phyloP scores from a whole-genome alignment of 2,113 vertebrate genomes.

The Electrona antarctica region DNA sequence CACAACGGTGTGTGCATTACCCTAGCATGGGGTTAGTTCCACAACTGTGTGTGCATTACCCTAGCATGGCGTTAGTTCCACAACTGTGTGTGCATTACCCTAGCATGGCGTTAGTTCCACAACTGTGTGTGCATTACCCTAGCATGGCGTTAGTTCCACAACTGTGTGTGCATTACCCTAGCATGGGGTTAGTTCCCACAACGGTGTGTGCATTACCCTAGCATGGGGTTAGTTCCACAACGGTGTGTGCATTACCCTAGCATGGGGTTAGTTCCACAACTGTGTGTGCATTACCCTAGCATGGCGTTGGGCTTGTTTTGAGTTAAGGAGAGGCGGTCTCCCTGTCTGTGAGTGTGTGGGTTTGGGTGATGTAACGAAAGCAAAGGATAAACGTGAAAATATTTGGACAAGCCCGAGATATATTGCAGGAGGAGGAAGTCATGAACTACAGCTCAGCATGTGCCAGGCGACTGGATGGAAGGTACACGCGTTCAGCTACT shows the following conservation, averaged over 20 bases:
- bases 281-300: neutral
- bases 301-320: slow-evolving; percentile 4
- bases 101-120: too few species aligned
- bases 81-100: neutral
- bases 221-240: too few species aligned
- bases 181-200: too few species aligned
- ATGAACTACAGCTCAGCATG: slow-evolving; percentile 19
- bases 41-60: neutral
- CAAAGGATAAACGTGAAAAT: slow-evolving; percentile 40
- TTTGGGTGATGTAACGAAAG: slow-evolving; percentile 42
- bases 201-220: too few species aligned
- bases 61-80: too few species aligned
- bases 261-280: too few species aligned
- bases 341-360: slow-evolving; percentile 13
- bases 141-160: too few species aligned
- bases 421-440: slow-evolving; percentile 11
- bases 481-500: slow-evolving; percentile 7
- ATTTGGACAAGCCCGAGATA: slow-evolving; percentile 41
- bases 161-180: neutral
- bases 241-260: neutral
- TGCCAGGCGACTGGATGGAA: neutral
- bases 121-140: neutral
- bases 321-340: slow-evolving; percentile 18
- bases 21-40: too few species aligned
- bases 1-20: neutral